These are phyloP conservation scores for Axea sp. DNA, from an alignment of 2,888 invertebrate genomes.

Conservation along the genomic window DNA sequence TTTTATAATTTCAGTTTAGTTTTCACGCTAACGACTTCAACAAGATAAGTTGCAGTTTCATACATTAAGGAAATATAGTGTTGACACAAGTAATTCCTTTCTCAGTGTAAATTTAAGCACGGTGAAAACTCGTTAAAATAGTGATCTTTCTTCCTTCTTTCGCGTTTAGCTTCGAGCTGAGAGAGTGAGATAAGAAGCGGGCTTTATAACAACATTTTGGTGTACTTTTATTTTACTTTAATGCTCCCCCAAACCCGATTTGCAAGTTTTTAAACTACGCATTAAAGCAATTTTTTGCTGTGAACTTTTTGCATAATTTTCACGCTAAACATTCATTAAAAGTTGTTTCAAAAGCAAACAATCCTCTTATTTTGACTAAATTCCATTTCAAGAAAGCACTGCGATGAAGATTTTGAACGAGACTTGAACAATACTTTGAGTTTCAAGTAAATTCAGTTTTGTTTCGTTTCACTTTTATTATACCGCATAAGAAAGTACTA, in stretches of 20 bases:
- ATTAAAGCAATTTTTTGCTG: constrained; percentile 30
- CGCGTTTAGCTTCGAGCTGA: constrained; percentile 6
- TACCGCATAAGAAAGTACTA: too few relatives aligned
- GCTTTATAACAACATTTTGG: constrained; percentile 47
- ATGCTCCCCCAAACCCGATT: constrained; percentile 8
- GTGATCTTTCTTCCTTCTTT: constrained; percentile 43
- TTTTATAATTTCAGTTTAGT: constrained; percentile 29
- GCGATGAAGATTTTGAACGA: too few relatives aligned
- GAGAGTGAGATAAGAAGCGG: constrained; percentile 23
- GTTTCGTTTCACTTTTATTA: too few relatives aligned
- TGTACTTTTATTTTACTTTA: constrained; percentile 53
- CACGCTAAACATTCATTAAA: constrained; percentile 38
- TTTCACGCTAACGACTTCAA: constrained; percentile 32
- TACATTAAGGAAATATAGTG: constrained; percentile 50
- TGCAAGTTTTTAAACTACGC: constrained; percentile 43
- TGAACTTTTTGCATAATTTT: constrained; percentile 39
- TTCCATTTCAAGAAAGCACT: constrained; percentile 25
- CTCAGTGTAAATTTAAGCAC: constrained; percentile 54
- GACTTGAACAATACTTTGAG: too few relatives aligned
- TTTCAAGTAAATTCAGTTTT: too few relatives aligned
- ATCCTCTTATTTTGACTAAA: constrained; percentile 37
- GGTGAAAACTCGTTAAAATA: constrained; percentile 53
- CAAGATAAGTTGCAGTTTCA: constrained; percentile 46
- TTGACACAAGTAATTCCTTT: constrained; percentile 52
- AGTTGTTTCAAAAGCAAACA: constrained; percentile 32